Base-by-base conservation (phyloP, 2,113 vertebrate genomes). In the Cephalopterus ornatus region DNA sequence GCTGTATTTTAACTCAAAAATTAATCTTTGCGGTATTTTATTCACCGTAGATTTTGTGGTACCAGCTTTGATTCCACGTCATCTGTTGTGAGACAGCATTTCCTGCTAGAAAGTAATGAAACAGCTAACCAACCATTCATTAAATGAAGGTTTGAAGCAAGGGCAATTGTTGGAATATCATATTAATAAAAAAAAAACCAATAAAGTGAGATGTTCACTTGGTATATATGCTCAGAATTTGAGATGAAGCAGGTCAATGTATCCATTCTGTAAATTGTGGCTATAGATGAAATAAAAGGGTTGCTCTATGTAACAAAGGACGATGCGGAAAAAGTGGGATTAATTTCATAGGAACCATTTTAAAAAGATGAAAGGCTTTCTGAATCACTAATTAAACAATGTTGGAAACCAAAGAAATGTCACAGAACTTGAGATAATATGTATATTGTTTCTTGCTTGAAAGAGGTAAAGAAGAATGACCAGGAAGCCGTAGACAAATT, bases 41-140 rank as follows among this genome's bases (percentile, higher is more conserved):
- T 71, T 49, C 13, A 3, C 15, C 0, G 0, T 2, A 3, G 62
- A 6, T 19, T 62, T 58, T 6, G 11, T 28, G 49, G 44, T 20
- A 5, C 9, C 23, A 49, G 33, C 33, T 88, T 32, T 35, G 46
- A 16, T 66, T 66, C 42, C 26, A 13, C 22, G 44, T 82, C 33
- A 7, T 39, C n/a, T 61, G 6, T 62, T 77, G 24, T 3, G 59
- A 71, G 46, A 13, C 1, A 35, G 11, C 5, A 32, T 37, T 46
- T 55, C 5, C 20, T 70, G 17, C 46, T 55, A 65, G 75, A 24
- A 58, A 62, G 18, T 3, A 28, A 55, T 6, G 9, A 70, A 74
- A 30, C 35, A 58, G 8, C 10, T 32, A 42, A 15, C 4, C 12
- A 70, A 35, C 5, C 44, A 24, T 80, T 59, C n/a, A 11, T 50